Percentiles rank a stretch among this genome's conserved stretches.
Conservation (phyloP, 2,113 vertebrate species). For the Fukomys damarensis region DNA sequence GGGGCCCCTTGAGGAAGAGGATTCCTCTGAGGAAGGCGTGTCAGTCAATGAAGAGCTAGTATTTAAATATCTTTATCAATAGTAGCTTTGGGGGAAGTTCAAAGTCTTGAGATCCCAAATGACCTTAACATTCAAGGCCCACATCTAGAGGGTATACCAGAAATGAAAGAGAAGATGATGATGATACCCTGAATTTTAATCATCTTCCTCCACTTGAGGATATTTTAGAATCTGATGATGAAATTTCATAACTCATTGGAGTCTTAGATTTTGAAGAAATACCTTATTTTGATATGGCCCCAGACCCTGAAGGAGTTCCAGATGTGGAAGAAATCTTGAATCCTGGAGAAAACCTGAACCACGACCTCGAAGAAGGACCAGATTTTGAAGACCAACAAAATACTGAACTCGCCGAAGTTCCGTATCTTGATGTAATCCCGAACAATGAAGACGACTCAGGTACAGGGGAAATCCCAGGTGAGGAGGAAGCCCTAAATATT, state of each 20-base stretch:
- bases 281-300: constrained; percentile 62
- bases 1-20: constrained; percentile 34
- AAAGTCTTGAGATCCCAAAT: constrained; percentile 57
- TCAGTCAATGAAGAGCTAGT: constrained; percentile 48
- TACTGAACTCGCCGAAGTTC: constrained; percentile 61
- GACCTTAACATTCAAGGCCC: constrained; percentile 55
- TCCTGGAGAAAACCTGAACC: background rate
- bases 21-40: constrained; percentile 55
- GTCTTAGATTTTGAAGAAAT: constrained; percentile 63
- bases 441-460: constrained; percentile 22
- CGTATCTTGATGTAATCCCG: constrained; percentile 46
- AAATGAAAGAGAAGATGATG: constrained; percentile 38
- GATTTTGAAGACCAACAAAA: constrained; percentile 57
- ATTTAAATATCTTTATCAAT: constrained; percentile 65
- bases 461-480: constrained; percentile 21
- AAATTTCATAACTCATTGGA: constrained; percentile 60
- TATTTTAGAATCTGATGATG: constrained; percentile 57
- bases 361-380: constrained; percentile 23
- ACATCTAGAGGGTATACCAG: constrained; percentile 49
- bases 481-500: background rate
- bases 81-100: constrained; percentile 31
- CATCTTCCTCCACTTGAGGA: constrained; percentile 60
- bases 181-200: constrained; percentile 64
- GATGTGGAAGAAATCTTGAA: constrained; percentile 16
- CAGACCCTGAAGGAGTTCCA: constrained; percentile 40